Evolutionary conservation across 2,113 vertebrate species (phyloP).

Genomic region (Rhipidura dahli): DNA sequence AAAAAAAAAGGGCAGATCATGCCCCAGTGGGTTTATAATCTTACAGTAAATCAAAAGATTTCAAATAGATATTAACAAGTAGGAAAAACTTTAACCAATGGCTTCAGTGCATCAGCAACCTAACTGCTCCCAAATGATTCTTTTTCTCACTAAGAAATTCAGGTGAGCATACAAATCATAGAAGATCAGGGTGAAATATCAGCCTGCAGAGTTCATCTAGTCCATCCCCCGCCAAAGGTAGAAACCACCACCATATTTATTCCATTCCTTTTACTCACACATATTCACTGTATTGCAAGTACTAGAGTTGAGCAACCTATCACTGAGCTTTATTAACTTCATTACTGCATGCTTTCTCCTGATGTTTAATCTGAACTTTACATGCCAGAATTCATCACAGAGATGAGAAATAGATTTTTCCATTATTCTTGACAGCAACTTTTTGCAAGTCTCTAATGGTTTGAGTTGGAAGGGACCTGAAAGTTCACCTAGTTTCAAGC

Average conservation of each 20-base stretch:
- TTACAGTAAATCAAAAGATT: not conserved
- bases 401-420: not conserved
- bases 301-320: not conserved
- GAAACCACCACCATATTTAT: not conserved
- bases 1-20: not conserved
- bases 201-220: not conserved
- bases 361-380: not conserved
- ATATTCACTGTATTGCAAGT: not conserved
- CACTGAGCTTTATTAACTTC: not conserved
- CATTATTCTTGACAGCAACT: not conserved
- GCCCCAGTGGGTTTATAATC: not conserved
- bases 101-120: not conserved
- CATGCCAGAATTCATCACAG: not conserved
- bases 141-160: not conserved
- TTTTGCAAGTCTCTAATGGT: not conserved
- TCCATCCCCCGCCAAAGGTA: not conserved
- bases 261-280: not conserved
- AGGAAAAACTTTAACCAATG: not conserved
- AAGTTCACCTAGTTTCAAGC: fast-evolving
- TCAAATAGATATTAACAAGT: not conserved
- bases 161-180: not conserved
- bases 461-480: not conserved
- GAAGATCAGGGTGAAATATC: not conserved
- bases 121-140: not conserved
- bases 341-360: not conserved